Percentiles rank a stretch among this genome's conserved stretches.
These are phyloP conservation scores for Agrotis exclamationis DNA, from an alignment of 2,888 invertebrate genomes.

Conservation along the genomic window DNA sequence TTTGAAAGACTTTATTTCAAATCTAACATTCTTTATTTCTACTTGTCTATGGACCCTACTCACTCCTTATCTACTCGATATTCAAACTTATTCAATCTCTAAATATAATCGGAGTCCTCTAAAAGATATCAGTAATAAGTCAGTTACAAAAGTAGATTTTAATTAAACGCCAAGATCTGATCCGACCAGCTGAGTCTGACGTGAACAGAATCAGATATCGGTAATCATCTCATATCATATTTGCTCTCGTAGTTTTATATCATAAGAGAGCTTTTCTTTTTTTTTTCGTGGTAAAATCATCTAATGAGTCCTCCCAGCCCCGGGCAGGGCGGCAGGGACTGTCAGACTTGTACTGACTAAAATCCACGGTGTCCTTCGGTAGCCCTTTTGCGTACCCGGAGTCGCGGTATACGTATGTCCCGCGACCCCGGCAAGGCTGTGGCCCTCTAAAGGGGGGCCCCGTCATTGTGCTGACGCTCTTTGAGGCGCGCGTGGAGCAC, in stretches of 20 bases:
- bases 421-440: too few relatives aligned
- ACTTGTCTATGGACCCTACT: background rate
- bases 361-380: too few relatives aligned
- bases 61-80: slow-evolving; percentile 9
- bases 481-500: too few relatives aligned
- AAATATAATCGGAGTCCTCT: slow-evolving; percentile 20
- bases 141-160: slow-evolving; percentile 25
- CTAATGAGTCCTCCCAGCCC: too few relatives aligned
- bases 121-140: slow-evolving; percentile 14
- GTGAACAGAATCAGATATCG: slow-evolving; percentile 47
- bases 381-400: too few relatives aligned
- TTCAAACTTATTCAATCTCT: slow-evolving; percentile 25
- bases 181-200: slow-evolving; percentile 43
- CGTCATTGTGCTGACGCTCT: too few relatives aligned
- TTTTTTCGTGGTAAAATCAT: too few relatives aligned
- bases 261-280: background rate
- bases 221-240: slow-evolving; percentile 26
- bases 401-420: too few relatives aligned
- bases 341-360: too few relatives aligned
- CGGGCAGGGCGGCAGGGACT: too few relatives aligned
- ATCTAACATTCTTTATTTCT: background rate
- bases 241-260: background rate
- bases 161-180: slow-evolving; percentile 45
- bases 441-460: too few relatives aligned
- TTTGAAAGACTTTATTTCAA: background rate